Evolutionary conservation across 2,888 invertebrate genomes (phyloP), one percentile per base, ranked within the genome.

Genomic region (Galerucella pusilla): DNA sequence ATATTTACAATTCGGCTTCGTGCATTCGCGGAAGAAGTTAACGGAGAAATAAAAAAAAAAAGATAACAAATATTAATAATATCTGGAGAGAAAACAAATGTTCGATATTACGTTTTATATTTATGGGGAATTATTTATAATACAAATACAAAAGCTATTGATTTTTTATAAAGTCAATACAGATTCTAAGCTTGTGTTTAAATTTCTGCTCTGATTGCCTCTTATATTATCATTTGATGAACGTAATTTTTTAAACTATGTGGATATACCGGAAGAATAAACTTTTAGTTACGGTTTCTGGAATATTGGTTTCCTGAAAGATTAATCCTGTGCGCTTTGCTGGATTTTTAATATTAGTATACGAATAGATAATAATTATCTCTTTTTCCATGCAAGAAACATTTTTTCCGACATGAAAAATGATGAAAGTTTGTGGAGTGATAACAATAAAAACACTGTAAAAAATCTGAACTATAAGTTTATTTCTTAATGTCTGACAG

Each of bases 1-100:
- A 72, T 60, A 72, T 71, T 71, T 65, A 65, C 71, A 57, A 71
- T 63, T 66, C 65, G n/a, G 20, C 45, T 71, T 64, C 35, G 20
- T 65, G 16, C 64, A 52, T 57, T 20, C 11, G 20, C 9, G 57
- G 57, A 57, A 57, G 9, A 57, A 57, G 7, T 20, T 54, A n/a
- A 57, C 6, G 16, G 16, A 20, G 10, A 10, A 20, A 3, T 4
- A 54, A 9, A n/a, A 14, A 16, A 16, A 54, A 16, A n/a, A 57
- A 57, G n/a, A 57, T 57, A 9, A 9, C 14, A 9, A 9, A 14
- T 54, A 16, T 14, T 54, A 54, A 54, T n/a, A 54, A 54, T 7
- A 54, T 7, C 16, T 16, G n/a, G 4, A 54, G 16, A 57, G 4
- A 57, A 57, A 57, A 46, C 12, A 2, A 46, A 49, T 11, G 14